Conservation (phyloP, 2,888 invertebrate species). For the Apamea sordens region DNA sequence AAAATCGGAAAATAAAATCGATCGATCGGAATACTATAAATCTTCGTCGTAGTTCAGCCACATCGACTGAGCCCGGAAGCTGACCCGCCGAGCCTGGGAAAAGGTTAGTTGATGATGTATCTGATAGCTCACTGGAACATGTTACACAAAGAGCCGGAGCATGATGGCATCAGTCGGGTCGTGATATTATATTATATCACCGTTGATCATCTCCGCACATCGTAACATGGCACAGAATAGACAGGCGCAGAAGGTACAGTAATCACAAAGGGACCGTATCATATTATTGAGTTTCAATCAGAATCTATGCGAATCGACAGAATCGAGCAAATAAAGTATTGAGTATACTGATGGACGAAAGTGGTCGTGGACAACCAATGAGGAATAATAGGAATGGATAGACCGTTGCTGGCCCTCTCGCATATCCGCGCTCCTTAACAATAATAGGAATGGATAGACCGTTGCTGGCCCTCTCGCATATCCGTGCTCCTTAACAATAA, state of each 20-base stretch:
- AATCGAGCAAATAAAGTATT: neutral
- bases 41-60: neutral
- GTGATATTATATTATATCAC: conserved; percentile 41
- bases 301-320: neutral
- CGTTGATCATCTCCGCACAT: conserved; percentile 29
- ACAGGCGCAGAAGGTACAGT: conserved; percentile 29
- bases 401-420: too few relatives aligned
- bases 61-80: conserved; percentile 33
- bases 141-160: conserved; percentile 26
- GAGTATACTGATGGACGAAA: neutral
- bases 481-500: neutral
- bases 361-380: too few relatives aligned
- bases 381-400: neutral
- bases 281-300: neutral
- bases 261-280: neutral
- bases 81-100: conserved; percentile 40
- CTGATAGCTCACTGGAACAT: conserved; percentile 30
- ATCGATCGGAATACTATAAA: neutral
- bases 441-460: too few relatives aligned
- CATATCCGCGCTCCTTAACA: neutral
- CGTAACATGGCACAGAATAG: neutral
- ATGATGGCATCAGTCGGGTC: conserved; percentile 45
- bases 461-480: too few relatives aligned
- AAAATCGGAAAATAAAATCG: too few relatives aligned
- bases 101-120: conserved; percentile 15